Percentiles rank a stretch among this genome's conserved stretches.
Conservation (phyloP, 2,113 vertebrate genomes). For the Puntigrus tetrazona region DNA sequence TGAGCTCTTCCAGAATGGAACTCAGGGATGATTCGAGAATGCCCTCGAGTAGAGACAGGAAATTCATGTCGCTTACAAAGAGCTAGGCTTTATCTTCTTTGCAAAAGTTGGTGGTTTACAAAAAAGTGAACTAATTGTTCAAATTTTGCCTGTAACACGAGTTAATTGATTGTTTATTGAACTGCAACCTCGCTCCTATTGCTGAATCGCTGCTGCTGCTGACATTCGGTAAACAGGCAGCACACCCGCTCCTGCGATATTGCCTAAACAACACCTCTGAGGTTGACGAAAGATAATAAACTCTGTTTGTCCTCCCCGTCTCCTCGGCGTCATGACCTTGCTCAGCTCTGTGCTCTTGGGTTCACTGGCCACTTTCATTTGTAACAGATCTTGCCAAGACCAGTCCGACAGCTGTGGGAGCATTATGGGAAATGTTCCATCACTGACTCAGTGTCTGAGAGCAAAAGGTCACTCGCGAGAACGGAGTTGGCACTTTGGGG, state of each 20-base stretch:
- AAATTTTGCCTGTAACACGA: not conserved
- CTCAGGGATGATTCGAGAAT: too few relatives aligned
- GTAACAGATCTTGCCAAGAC: conserved; percentile 11
- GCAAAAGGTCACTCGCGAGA: conserved; percentile 1
- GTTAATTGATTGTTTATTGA: not conserved
- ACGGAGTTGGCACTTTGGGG: not conserved
- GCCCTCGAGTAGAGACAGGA: not conserved
- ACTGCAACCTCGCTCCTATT: not conserved
- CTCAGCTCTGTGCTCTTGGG: conserved; percentile 6
- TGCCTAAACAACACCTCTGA: not conserved
- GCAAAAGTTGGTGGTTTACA: not conserved
- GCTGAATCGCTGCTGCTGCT: not conserved
- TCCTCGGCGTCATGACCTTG: not conserved
- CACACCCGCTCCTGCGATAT: not conserved
- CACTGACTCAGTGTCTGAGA: not conserved
- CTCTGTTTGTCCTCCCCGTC: not conserved
- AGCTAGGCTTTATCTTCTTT: not conserved
- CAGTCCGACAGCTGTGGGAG: not conserved
- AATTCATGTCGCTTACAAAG: not conserved
- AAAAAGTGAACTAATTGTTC: not conserved
- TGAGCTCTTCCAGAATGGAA: too few relatives aligned
- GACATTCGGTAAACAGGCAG: not conserved
- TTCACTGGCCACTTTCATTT: conserved; percentile 6
- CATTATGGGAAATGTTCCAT: conserved; percentile 34
- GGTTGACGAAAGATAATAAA: conserved; percentile 22